Conservation (phyloP, 2,888 invertebrate species). For the Scotopteryx bipunctaria region DNA sequence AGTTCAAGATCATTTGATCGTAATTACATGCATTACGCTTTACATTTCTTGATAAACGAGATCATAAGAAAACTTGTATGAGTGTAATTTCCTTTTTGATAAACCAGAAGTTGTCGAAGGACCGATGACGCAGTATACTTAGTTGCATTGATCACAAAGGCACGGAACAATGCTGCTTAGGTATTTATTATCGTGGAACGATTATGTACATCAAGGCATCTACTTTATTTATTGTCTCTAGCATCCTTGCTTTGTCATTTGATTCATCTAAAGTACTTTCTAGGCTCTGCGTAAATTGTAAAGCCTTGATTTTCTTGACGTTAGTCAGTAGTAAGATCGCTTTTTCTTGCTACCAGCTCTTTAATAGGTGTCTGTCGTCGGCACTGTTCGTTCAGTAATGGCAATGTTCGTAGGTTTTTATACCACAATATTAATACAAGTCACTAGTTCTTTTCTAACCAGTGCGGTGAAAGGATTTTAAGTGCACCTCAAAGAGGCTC, state of each 20-base stretch:
- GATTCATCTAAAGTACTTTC: neutral
- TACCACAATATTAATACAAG: neutral
- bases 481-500: no score
- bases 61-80: neutral
- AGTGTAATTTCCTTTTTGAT: constrained; percentile 14
- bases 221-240: constrained; percentile 23
- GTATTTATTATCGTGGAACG: constrained; percentile 18
- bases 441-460: no score
- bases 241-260: constrained; percentile 29
- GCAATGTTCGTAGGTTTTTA: no score
- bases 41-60: neutral
- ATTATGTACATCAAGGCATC: constrained; percentile 16
- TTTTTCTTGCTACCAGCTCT: no score
- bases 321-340: neutral
- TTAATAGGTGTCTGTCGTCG: no score
- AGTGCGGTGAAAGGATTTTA: no score
- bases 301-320: neutral
- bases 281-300: neutral
- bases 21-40: no score
- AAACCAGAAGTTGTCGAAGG: constrained; percentile 20
- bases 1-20: no score
- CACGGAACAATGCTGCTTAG: constrained; percentile 18
- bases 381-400: no score
- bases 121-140: constrained; percentile 15
- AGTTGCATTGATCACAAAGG: constrained; percentile 30